Evolutionary conservation across 2,797 vertebrate species (phyloP).

Genomic region (Anniella stebbinsi): DNA sequence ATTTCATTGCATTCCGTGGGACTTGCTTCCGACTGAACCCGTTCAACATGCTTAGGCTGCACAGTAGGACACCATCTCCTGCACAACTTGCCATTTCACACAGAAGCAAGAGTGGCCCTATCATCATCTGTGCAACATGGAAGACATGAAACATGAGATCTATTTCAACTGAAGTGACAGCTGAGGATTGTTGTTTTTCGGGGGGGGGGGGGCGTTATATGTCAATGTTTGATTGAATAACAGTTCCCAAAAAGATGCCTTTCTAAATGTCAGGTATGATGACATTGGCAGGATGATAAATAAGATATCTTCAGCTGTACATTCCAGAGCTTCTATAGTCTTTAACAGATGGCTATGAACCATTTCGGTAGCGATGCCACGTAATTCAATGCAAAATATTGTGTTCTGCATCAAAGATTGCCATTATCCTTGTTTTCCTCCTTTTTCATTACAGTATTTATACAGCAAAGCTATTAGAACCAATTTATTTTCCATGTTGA

Average conservation of each 20-base stretch:
- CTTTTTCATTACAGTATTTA: slow-evolving; percentile 39
- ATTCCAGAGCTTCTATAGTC: slow-evolving; percentile 63
- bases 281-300: slow-evolving; percentile 72
- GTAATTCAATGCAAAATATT: slow-evolving; percentile 57
- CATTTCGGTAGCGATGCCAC: slow-evolving; percentile 57
- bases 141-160: slow-evolving; percentile 57
- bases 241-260: slow-evolving; percentile 68
- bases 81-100: not conserved
- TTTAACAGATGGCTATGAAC: slow-evolving; percentile 68
- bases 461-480: slow-evolving; percentile 47
- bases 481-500: slow-evolving; percentile 44
- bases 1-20: not conserved
- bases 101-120: not conserved
- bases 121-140: not conserved
- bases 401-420: slow-evolving; percentile 37
- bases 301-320: slow-evolving; percentile 62
- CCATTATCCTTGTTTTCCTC: slow-evolving; percentile 33
- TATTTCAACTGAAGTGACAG: slow-evolving; percentile 67
- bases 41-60: not conserved
- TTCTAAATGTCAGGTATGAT: slow-evolving; percentile 73
- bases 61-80: not conserved
- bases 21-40: not conserved
- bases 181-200: slow-evolving; percentile 37
- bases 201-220: slow-evolving; percentile 55
- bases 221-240: slow-evolving; percentile 66